These are phyloP conservation scores for Rhagoletis zephyria DNA, from an alignment of 1,140 invertebrate species.

Conservation along the genomic window DNA sequence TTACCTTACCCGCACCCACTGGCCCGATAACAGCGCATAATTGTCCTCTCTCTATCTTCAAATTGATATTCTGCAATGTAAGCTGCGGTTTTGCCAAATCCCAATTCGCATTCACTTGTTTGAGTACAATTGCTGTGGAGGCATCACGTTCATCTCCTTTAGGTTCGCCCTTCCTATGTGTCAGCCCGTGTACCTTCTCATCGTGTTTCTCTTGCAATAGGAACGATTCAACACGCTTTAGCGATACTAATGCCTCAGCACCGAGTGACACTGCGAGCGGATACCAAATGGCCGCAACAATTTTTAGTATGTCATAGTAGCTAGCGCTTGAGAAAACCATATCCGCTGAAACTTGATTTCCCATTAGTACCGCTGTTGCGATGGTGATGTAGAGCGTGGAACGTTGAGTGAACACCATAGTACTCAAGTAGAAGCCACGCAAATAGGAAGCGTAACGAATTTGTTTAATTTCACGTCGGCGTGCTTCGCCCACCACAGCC, in stretches of 20 bases:
- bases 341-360: conserved; percentile 80
- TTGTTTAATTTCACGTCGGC: conserved; percentile 79
- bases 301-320: conserved; percentile 81
- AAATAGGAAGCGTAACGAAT: conserved; percentile 82
- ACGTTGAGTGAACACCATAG: conserved; percentile 82
- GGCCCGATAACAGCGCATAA: conserved; percentile 84
- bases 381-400: conserved; percentile 83
- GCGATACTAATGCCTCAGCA: conserved; percentile 80
- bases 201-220: conserved; percentile 78
- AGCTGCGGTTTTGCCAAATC: conserved; percentile 65
- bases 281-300: conserved; percentile 80
- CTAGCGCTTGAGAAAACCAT: conserved; percentile 82
- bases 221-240: conserved; percentile 79
- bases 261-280: conserved; percentile 81
- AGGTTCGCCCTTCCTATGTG: conserved; percentile 60
- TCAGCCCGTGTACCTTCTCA: conserved; percentile 63
- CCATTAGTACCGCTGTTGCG: conserved; percentile 79
- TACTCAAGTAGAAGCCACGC: conserved; percentile 80
- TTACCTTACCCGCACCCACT: conserved; percentile 85
- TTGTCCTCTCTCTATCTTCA: conserved; percentile 79
- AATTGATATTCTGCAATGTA: conserved; percentile 77
- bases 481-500: conserved; percentile 75
- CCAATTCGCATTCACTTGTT: conserved; percentile 78
- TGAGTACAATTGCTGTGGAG: conserved; percentile 73
- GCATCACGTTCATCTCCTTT: conserved; percentile 57